phyloP scores from a whole-genome alignment of 2,888 invertebrate species.

The Heliconius sara region DNA sequence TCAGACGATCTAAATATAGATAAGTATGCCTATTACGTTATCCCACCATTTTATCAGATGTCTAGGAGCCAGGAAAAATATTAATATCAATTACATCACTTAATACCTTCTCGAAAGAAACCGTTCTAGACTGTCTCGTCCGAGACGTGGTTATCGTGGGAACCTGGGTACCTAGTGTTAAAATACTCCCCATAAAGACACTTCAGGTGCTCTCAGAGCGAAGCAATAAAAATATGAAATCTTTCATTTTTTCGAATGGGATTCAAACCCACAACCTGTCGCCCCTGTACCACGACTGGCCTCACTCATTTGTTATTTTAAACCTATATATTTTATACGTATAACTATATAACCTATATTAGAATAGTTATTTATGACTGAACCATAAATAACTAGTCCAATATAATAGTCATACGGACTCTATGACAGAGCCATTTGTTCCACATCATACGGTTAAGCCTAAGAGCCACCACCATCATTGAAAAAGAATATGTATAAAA shows the following conservation, averaged over 20 bases:
- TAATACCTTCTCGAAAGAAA: slow-evolving; percentile 32
- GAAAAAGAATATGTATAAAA: slow-evolving; percentile 4
- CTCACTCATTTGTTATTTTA: background rate
- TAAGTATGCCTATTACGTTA: slow-evolving; percentile 7
- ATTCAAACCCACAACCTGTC: too few relatives aligned
- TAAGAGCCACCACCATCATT: background rate
- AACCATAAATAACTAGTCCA: background rate
- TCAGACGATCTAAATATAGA: background rate
- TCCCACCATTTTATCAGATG: slow-evolving; percentile 18
- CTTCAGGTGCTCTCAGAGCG: too few relatives aligned
- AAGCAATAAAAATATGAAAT: too few relatives aligned
- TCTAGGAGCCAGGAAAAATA: slow-evolving; percentile 31
- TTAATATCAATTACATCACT: slow-evolving; percentile 39
- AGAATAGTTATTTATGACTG: background rate
- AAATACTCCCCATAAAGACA: too few relatives aligned
- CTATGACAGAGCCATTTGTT: background rate
- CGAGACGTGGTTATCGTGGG: slow-evolving; percentile 8
- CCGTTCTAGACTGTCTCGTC: slow-evolving; percentile 29
- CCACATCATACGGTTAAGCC: slow-evolving; percentile 13
- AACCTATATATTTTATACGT: background rate
- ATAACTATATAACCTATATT: background rate
- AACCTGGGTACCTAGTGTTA: too few relatives aligned
- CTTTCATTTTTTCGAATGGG: too few relatives aligned
- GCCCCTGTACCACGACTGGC: too few relatives aligned
- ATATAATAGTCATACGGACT: background rate